phyloP scores from a whole-genome alignment of 2,113 vertebrate genomes.

The Plectropomus leopardus region DNA sequence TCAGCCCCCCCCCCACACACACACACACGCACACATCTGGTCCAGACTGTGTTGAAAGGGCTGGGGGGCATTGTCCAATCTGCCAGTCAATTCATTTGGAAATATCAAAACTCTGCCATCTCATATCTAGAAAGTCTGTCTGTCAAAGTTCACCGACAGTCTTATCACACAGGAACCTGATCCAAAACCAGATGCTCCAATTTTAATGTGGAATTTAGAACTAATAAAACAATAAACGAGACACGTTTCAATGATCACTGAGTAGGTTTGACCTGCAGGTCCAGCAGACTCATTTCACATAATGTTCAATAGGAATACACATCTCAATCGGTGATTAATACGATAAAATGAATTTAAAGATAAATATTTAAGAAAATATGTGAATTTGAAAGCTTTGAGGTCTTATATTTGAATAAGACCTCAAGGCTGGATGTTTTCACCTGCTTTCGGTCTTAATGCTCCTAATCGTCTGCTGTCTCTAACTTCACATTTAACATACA shows the following conservation, averaged over 20 bases:
- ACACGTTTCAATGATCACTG: not conserved
- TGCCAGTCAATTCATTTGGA: slow-evolving; percentile 66
- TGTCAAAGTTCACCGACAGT: slow-evolving; percentile 68
- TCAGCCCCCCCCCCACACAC: not conserved
- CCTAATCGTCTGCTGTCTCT: too few relatives aligned
- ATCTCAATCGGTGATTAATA: not conserved
- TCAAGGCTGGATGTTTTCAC: too few relatives aligned
- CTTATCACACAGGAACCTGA: slow-evolving; percentile 48
- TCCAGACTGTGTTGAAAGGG: slow-evolving; percentile 64
- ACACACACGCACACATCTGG: not conserved
- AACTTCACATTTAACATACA: too few relatives aligned
- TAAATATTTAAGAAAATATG: too few relatives aligned
- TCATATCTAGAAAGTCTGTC: slow-evolving; percentile 19
- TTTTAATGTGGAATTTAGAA: slow-evolving; percentile 11
- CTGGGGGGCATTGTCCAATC: slow-evolving; percentile 49
- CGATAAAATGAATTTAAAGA: not conserved
- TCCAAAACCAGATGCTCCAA: slow-evolving; percentile 13
- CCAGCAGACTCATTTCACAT: not conserved
- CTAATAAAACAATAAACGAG: slow-evolving; percentile 30
- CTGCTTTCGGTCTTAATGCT: too few relatives aligned
- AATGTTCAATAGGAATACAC: not conserved
- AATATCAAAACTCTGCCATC: slow-evolving; percentile 63
- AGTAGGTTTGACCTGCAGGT: not conserved
- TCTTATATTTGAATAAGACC: too few relatives aligned
- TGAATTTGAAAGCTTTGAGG: too few relatives aligned